Conservation (phyloP, 2,888 invertebrate genomes). For the Acleris sparsana region DNA sequence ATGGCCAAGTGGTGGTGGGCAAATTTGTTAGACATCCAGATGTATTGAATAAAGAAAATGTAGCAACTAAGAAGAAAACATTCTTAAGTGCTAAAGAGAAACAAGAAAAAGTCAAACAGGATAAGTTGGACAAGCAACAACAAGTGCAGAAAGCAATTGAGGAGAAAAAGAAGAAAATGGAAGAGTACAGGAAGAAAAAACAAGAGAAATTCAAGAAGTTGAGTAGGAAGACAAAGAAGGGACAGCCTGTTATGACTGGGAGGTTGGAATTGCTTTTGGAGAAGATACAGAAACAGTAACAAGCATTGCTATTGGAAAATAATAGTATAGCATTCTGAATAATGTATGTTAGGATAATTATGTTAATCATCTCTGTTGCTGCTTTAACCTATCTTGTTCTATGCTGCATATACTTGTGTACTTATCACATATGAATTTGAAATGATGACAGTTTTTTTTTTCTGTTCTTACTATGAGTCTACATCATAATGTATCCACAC, state of each 20-base stretch:
- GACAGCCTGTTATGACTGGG: conserved; percentile 94
- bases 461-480: not conserved
- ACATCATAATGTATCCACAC: conserved; percentile 4
- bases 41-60: conserved; percentile 55
- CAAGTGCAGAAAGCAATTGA: conserved; percentile 76
- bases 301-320: not conserved
- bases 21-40: conserved; percentile 76
- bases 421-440: too few relatives aligned
- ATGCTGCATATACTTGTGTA: too few relatives aligned
- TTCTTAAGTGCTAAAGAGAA: conserved; percentile 81
- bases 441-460: not conserved
- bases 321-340: too few relatives aligned
- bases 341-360: too few relatives aligned
- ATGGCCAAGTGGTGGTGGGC: conserved; percentile 54
- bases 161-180: conserved; percentile 85
- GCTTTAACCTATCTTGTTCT: too few relatives aligned
- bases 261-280: conserved; percentile 90
- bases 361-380: too few relatives aligned
- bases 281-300: conserved; percentile 85
- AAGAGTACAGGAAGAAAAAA: conserved; percentile 88
- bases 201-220: conserved; percentile 88
- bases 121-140: conserved; percentile 78
- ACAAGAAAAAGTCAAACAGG: conserved; percentile 80
- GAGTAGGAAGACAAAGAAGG: conserved; percentile 90
- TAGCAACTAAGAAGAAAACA: conserved; percentile 47